Evolutionary conservation across 2,888 invertebrate species (phyloP).

Genomic region (Leptura quadrifasciata): DNA sequence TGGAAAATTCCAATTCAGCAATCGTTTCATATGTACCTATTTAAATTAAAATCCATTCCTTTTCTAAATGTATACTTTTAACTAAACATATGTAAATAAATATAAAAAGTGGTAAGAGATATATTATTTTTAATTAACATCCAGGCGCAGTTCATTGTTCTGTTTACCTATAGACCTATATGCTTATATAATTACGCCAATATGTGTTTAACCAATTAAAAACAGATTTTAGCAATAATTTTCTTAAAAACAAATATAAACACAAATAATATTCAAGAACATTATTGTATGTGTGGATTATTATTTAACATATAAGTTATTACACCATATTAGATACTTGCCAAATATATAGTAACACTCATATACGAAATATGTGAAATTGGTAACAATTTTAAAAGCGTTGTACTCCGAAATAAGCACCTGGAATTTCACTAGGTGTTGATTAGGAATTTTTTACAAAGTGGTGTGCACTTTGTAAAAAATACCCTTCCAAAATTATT

Average conservation of each 20-base stretch:
- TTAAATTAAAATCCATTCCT: neutral
- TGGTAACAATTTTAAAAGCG: neutral
- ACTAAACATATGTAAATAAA: neutral
- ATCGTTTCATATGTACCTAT: neutral
- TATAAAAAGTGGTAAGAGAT: neutral
- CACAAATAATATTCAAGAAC: neutral
- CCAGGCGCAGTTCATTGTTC: neutral
- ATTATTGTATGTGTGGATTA: neutral
- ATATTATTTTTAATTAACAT: neutral
- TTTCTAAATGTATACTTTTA: neutral
- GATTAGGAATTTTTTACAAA: too few species aligned
- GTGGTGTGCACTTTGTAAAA: too few species aligned
- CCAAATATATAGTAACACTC: neutral
- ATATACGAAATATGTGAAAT: neutral
- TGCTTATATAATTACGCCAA: neutral
- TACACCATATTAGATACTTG: neutral
- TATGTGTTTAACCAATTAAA: neutral
- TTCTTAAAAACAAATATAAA: neutral
- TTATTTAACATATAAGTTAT: neutral
- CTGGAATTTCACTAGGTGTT: too few species aligned
- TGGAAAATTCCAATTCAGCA: too few species aligned
- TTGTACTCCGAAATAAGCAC: too few species aligned
- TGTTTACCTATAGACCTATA: neutral
- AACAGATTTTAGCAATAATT: neutral
- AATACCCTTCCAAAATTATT: too few species aligned